Conservation (phyloP, 1,140 invertebrate genomes). For the Dolichoris vasculosae region DNA sequence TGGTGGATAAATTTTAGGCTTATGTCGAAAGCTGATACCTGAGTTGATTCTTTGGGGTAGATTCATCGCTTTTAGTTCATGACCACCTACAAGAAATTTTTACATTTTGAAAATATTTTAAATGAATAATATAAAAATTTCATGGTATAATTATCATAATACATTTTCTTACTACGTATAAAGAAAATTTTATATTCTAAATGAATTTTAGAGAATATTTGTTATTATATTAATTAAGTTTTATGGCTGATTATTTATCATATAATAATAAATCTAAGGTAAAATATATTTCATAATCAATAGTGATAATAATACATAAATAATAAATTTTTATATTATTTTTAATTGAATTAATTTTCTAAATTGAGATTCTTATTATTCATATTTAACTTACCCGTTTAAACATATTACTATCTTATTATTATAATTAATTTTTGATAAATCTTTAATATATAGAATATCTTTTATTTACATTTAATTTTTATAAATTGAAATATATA, state of each 20-base stretch:
- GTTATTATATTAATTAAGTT: no score
- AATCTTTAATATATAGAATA: neutral
- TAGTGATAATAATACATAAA: no score
- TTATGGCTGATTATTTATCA: no score
- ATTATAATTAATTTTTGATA: neutral
- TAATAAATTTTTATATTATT: neutral
- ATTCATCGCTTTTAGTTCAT: slow-evolving; percentile 64
- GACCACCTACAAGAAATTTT: slow-evolving; percentile 57
- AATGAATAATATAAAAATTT: neutral
- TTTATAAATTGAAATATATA: neutral
- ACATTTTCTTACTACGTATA: no score
- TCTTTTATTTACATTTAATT: neutral
- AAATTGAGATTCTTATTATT: neutral
- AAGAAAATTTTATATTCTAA: no score
- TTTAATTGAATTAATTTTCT: neutral
- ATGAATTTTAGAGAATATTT: no score
- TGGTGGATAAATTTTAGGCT: slow-evolving; percentile 76
- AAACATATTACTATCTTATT: neutral
- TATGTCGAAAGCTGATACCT: slow-evolving; percentile 54
- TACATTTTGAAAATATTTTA: neutral
- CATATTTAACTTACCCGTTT: neutral
- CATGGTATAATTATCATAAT: neutral
- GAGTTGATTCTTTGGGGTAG: slow-evolving; percentile 55
- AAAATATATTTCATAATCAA: no score
- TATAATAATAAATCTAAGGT: no score